Conservation (phyloP, 1,140 invertebrate genomes). For the Sitophilus oryzae region DNA sequence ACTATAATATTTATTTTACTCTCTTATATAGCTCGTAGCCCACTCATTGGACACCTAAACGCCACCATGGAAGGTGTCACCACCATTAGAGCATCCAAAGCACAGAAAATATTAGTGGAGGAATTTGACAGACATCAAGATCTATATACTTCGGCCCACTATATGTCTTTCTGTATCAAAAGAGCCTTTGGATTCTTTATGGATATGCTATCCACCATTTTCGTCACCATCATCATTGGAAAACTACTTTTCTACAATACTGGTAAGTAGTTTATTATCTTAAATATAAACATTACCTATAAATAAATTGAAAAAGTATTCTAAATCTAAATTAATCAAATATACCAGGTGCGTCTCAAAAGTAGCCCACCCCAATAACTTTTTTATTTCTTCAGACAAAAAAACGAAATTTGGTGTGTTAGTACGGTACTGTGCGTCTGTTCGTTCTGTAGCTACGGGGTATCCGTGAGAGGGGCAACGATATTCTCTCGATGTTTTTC, state of each 20-base stretch:
- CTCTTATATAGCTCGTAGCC: slow-evolving; percentile 46
- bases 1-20: too few relatives aligned
- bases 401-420: too few relatives aligned
- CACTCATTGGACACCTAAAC: slow-evolving; percentile 64
- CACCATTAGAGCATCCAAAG: slow-evolving; percentile 79
- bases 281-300: too few relatives aligned
- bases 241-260: slow-evolving; percentile 43
- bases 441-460: too few relatives aligned
- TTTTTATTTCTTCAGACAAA: too few relatives aligned
- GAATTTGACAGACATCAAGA: slow-evolving; percentile 79
- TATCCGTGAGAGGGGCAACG: too few relatives aligned
- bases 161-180: slow-evolving; percentile 55
- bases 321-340: too few relatives aligned
- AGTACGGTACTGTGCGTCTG: too few relatives aligned
- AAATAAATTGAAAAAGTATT: too few relatives aligned
- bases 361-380: too few relatives aligned
- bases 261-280: slow-evolving; percentile 30
- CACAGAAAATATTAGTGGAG: slow-evolving; percentile 67
- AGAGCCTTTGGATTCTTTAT: slow-evolving; percentile 70
- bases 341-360: too few relatives aligned
- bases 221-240: slow-evolving; percentile 63
- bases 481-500: too few relatives aligned
- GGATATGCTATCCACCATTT: slow-evolving; percentile 68
- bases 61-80: slow-evolving; percentile 66
- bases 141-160: slow-evolving; percentile 61